Evolutionary conservation across 2,888 invertebrate species (phyloP), one percentile per base, ranked within the genome.

Genomic region (Leptopilina myrica): DNA sequence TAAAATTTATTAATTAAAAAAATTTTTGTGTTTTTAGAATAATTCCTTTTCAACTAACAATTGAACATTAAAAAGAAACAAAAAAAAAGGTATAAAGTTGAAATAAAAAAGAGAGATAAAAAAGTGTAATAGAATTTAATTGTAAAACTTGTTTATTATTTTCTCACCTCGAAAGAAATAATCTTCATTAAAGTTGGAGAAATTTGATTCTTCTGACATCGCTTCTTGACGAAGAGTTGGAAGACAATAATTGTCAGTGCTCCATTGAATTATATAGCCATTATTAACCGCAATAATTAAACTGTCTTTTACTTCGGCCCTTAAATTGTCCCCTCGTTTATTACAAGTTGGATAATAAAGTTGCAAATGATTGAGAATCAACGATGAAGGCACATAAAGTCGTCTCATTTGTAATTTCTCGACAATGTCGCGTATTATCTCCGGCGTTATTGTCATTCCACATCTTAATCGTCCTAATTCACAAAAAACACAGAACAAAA

Each of bases 381-480:
- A 40, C 20, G 73, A 73, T 26, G 56, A 56, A 9, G 53, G 53
- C 9, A 73, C 73, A 40, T 73, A 56, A 56, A 73, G 33, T 56
- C 56, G 26, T 53, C 11, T 73, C 73, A 40, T 73, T 40, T 73
- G 73, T n/a, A 73, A 73, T 73, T 73, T 20, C 33, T 56, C 33
- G n/a, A 73, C 73, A 73, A 73, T 12, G 33, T 73, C 73, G 8
- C 73, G 53, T n/a, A 73, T 73, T 53, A 73, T 73, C 33, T 73
- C 73, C 5, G 73, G 73, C 8, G 73, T 73, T 33, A 73, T 73
- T 56, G 56, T 40, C 33, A 40, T 56, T 33, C n/a, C 73, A 26
- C 14, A 14, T 56, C 73, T 56, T 8, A 73, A 9, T 56, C 9
- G 40, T 40, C 11, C 73, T 73, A 73, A 49, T 11, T 49, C 46